phyloP scores from a whole-genome alignment of 2,888 invertebrate genomes.

The Sesia bembeciformis region DNA sequence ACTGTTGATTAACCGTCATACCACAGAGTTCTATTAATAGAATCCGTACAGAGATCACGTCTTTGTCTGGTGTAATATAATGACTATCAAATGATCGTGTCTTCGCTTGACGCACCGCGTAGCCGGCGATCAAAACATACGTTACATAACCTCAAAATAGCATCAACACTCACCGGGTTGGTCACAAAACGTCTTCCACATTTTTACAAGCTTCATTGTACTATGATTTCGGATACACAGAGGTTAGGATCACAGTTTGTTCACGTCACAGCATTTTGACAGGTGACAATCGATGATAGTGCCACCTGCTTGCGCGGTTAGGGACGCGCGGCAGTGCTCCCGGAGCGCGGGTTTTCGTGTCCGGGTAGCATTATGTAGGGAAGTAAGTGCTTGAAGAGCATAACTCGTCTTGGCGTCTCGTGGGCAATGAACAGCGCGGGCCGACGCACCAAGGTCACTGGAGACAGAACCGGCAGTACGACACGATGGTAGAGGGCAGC shows the following conservation, averaged over 20 bases:
- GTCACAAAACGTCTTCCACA: conserved; percentile 39
- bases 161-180: conserved; percentile 45
- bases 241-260: conserved; percentile 44
- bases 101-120: conserved; percentile 12
- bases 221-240: conserved; percentile 38
- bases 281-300: conserved; percentile 49
- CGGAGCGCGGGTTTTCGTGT: conserved; percentile 26
- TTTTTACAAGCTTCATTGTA: conserved; percentile 40
- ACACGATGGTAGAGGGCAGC: conserved; percentile 45
- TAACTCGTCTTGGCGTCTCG: conserved; percentile 42
- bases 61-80: conserved; percentile 66
- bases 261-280: conserved; percentile 63
- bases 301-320: conserved; percentile 35
- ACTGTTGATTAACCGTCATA: conserved; percentile 66
- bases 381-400: conserved; percentile 30
- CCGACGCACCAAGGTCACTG: conserved; percentile 60
- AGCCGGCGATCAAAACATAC: conserved; percentile 41
- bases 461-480: conserved; percentile 31
- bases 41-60: conserved; percentile 66
- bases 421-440: conserved; percentile 66
- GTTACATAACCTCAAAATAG: conserved; percentile 46
- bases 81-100: conserved; percentile 41
- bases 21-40: conserved; percentile 63
- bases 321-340: conserved; percentile 27
- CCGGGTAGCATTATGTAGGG: conserved; percentile 53